Evolutionary conservation across 2,888 invertebrate species (phyloP), one percentile per base, ranked within the genome.

Genomic region (Hypena proboscidalis): DNA sequence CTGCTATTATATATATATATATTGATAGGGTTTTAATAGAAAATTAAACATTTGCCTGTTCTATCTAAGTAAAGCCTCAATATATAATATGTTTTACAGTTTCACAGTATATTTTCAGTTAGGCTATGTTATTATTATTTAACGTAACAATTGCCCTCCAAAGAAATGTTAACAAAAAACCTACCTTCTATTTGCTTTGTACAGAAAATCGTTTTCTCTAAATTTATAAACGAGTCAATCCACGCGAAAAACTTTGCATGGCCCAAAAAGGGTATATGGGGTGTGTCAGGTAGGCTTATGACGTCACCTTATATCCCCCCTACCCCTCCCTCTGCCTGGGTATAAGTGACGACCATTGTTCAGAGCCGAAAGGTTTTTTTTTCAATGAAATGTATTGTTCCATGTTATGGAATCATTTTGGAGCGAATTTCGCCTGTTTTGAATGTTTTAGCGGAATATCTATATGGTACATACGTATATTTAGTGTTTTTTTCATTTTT

Each of bases 271-370:
- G 14, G 43, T 36, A 23, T 30, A 17, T 7, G 26, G 43, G 56
- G 50, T 34, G 33, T 37, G 51, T 42, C 62, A 67, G 72, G 69
- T 67, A 55, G 57, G 65, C 56, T 60, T 56, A 63, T 74, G 75
- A 74, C 73, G 75, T 72, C 71, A 72, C 49, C 35, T 56, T 56
- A 61, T 64, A 52, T 60, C 32, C 9, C 11, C 32, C 37, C 20
- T 17, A n/a, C 23, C 25, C 15, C n/a, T 26, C 26, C 60, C 58
- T 32, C 43, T n/a, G n/a, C n/a, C n/a, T n/a, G n/a, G n/a, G 48
- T 37, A 50, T 59, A 55, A 63, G 44, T 55, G 47, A 42, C 46
- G 49, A 55, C 59, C 52, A 58, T 66, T 65, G 63, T 66, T 11
- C 32, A 5, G 21, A 19, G 20, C 34, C 25, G 34, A 10, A 34